phyloP scores from a whole-genome alignment of 2,113 vertebrate genomes.

The Pogonocichla stellata region DNA sequence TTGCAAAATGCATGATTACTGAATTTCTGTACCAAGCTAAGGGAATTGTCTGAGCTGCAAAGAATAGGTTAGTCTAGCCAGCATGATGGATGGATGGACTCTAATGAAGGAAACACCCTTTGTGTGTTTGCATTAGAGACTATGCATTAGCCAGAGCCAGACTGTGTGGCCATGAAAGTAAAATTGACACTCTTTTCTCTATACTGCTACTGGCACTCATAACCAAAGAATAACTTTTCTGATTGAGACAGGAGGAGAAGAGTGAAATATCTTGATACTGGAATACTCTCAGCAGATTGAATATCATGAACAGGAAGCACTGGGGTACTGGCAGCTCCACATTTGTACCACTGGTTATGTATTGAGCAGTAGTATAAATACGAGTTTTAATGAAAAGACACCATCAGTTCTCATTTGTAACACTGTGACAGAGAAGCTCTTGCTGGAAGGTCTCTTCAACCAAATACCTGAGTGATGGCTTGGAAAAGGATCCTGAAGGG shows the following conservation, averaged over 20 bases:
- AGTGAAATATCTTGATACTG: background rate
- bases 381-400: constrained; percentile 24
- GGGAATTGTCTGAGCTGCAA: background rate
- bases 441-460: background rate
- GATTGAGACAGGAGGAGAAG: background rate
- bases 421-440: background rate
- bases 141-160: background rate
- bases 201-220: background rate
- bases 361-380: background rate
- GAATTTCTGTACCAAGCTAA: background rate
- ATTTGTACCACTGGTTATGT: background rate
- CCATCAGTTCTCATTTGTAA: background rate
- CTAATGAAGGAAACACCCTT: background rate
- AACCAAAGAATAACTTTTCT: background rate
- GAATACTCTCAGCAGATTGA: background rate
- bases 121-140: background rate
- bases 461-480: background rate
- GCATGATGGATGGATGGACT: background rate
- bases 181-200: background rate
- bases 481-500: background rate
- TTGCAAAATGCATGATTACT: background rate
- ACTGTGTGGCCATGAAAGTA: background rate
- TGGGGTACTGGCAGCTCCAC: background rate
- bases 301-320: background rate
- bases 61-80: background rate